A percentile compares a stretch with the other conserved stretches of the same genome.
phyloP scores from a whole-genome alignment of 2,797 vertebrate genomes.

The Ataeniobius toweri region DNA sequence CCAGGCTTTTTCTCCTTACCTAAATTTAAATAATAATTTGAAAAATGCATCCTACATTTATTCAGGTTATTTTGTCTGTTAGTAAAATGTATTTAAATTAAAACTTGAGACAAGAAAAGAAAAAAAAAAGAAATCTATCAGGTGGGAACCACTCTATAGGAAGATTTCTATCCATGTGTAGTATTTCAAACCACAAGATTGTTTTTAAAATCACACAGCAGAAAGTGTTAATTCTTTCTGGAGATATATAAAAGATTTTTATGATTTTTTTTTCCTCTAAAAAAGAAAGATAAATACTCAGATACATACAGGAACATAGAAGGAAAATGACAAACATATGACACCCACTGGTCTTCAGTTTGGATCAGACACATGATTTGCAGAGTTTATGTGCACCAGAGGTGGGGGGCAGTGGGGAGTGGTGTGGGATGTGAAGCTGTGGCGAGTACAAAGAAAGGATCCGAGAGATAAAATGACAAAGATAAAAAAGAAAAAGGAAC shows the following conservation, averaged over 20 bases:
- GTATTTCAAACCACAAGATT: not conserved
- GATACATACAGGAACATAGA: not conserved
- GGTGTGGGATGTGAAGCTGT: constrained; percentile 2
- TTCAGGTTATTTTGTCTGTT: not conserved
- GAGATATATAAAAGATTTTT: too few relatives aligned
- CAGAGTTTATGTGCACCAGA: constrained; percentile 11
- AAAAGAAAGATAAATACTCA: not conserved
- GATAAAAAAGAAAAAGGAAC: constrained; percentile 14
- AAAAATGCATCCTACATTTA: not conserved
- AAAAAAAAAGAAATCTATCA: too few relatives aligned
- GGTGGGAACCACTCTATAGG: too few relatives aligned
- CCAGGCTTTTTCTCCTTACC: not conserved
- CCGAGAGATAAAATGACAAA: constrained; percentile 36
- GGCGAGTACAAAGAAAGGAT: constrained; percentile 19
- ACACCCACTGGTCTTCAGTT: not conserved
- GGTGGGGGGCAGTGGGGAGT: not conserved
- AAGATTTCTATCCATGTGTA: not conserved
- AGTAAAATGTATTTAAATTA: not conserved
- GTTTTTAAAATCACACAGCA: not conserved
- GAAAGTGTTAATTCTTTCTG: not conserved
- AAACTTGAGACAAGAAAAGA: not conserved
- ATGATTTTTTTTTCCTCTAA: not conserved
- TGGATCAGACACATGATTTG: constrained; percentile 18
- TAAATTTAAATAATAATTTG: not conserved
- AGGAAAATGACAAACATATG: not conserved